Evolutionary conservation across 2,113 vertebrate genomes (phyloP).

Genomic region (Xerus inauris): DNA sequence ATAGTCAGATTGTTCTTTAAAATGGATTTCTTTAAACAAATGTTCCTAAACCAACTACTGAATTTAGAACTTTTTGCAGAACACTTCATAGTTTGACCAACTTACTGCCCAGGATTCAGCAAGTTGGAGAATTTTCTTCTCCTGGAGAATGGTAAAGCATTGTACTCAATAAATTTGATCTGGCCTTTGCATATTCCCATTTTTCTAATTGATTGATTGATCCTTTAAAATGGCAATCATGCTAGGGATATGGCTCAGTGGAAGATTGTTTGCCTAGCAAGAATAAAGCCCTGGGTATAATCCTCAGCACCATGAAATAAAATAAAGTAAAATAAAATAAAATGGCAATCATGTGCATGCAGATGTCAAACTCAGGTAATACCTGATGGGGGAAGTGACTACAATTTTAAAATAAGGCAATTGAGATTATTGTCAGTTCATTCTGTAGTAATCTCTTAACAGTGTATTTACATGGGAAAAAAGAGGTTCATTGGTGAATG

Average conservation of each 20-base stretch:
- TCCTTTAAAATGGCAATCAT: constrained; percentile 21
- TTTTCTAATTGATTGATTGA: constrained; percentile 13
- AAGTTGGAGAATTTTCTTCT: not conserved
- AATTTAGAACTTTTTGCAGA: constrained; percentile 33
- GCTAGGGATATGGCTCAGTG: not conserved
- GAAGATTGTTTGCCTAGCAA: not conserved
- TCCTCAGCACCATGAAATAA: not conserved
- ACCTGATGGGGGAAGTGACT: not conserved
- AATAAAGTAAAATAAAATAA: not conserved
- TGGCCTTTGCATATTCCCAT: not conserved
- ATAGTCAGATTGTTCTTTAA: constrained; percentile 26
- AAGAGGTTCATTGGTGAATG: not conserved
- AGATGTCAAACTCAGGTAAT: not conserved
- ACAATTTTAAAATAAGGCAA: not conserved
- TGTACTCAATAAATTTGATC: not conserved
- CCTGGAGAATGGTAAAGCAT: not conserved
- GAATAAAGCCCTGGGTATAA: not conserved
- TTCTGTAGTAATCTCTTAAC: not conserved
- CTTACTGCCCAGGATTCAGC: not conserved
- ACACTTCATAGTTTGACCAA: not conserved
- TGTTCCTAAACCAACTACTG: constrained; percentile 31
- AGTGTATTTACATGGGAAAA: not conserved
- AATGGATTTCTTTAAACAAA: not conserved
- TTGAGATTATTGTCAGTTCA: not conserved
- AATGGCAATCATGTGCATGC: not conserved